phyloP scores from a whole-genome alignment of 2,888 invertebrate genomes.

The Oscheius sp. region DNA sequence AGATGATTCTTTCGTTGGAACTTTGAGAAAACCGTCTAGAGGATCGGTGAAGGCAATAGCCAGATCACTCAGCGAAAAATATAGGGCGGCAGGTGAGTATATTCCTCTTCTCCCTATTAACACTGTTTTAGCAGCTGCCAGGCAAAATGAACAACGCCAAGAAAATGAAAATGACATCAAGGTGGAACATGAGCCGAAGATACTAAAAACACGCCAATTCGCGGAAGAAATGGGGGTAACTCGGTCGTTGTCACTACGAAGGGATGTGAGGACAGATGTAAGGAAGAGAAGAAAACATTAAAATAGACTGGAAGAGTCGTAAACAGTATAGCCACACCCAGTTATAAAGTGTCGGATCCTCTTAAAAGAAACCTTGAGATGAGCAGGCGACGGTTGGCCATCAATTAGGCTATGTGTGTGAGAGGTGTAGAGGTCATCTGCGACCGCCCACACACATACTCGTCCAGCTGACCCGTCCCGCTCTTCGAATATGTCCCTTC shows the following conservation, averaged over 20 bases:
- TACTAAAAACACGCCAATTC: slow-evolving; percentile 6
- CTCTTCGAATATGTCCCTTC: background rate
- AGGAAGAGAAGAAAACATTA: background rate
- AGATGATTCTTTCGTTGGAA: slow-evolving; percentile 28
- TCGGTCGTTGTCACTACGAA: background rate
- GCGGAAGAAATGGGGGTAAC: slow-evolving; percentile 12
- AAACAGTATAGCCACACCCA: background rate
- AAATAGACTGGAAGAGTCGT: background rate
- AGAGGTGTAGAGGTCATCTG: slow-evolving; percentile 11
- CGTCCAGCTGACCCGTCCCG: background rate
- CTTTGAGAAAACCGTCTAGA: slow-evolving; percentile 15
- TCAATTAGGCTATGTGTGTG: slow-evolving; percentile 10
- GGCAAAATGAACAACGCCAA: background rate
- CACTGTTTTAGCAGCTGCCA: slow-evolving; percentile 12
- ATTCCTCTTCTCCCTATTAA: background rate
- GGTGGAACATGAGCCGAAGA: slow-evolving; percentile 1
- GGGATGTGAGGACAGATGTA: background rate
- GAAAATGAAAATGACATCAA: background rate
- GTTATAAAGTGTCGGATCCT: background rate
- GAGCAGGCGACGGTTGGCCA: background rate
- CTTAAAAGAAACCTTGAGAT: slow-evolving; percentile 12
- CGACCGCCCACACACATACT: slow-evolving; percentile 7
- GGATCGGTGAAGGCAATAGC: slow-evolving; percentile 27
- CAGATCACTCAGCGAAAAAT: slow-evolving; percentile 22
- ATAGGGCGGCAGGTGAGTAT: slow-evolving; percentile 16